These are phyloP conservation scores for Micropoecilia bifurca DNA, from an alignment of 2,797 vertebrate species.

Conservation along the genomic window DNA sequence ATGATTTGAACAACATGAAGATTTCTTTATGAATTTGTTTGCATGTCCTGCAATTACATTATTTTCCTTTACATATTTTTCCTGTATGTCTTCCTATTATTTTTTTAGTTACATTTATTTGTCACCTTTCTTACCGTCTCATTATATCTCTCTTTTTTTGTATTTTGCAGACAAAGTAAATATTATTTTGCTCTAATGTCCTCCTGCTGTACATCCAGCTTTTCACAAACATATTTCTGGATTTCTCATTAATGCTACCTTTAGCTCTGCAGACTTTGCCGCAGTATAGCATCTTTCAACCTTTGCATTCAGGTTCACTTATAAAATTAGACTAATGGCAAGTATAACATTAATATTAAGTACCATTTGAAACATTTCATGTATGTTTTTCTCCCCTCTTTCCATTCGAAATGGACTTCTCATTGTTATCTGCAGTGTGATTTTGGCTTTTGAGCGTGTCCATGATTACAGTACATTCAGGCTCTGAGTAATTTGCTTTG, in stretches of 20 bases:
- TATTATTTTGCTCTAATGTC: constrained; percentile 12
- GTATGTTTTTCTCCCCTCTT: constrained; percentile 4
- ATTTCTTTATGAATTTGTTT: background rate
- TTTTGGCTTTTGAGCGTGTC: constrained; percentile 39
- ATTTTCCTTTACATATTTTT: background rate
- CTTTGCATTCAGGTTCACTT: background rate
- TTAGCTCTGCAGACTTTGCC: background rate
- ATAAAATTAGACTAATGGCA: constrained; percentile 28
- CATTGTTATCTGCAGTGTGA: constrained; percentile 10
- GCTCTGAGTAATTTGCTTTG: constrained; percentile 53
- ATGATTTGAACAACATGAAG: background rate
- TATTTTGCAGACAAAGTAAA: constrained; percentile 30
- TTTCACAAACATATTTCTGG: constrained; percentile 19
- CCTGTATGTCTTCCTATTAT: constrained; percentile 51
- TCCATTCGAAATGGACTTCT: constrained; percentile 28
- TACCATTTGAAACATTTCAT: constrained; percentile 48
- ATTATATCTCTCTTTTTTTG: constrained; percentile 41
- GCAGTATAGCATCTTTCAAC: background rate
- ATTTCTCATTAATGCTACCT: constrained; percentile 17
- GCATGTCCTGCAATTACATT: background rate
- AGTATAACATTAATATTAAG: constrained; percentile 23
- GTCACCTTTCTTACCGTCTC: constrained; percentile 26
- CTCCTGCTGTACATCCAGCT: background rate
- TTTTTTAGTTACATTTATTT: constrained; percentile 42
- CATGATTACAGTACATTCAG: constrained; percentile 37